phyloP scores from a whole-genome alignment of 2,797 vertebrate genomes.

The Silurus aristotelis region DNA sequence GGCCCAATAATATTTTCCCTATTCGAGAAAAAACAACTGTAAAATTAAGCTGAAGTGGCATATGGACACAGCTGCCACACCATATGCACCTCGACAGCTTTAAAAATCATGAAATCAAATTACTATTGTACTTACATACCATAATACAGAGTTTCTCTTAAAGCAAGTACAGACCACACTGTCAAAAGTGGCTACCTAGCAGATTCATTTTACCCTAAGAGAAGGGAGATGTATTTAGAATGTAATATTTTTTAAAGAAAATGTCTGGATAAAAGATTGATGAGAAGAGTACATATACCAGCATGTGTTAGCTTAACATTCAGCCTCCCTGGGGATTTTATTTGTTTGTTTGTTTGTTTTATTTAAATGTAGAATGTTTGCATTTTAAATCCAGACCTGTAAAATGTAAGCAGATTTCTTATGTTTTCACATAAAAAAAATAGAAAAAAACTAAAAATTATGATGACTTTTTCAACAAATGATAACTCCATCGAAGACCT shows the following conservation, averaged over 20 bases:
- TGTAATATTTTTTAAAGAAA: not conserved
- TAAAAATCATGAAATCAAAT: slow-evolving; percentile 28
- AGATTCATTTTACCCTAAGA: not conserved
- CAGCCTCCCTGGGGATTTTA: not conserved
- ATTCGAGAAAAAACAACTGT: not conserved
- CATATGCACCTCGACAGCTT: not conserved
- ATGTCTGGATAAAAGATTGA: not conserved
- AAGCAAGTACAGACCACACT: not conserved
- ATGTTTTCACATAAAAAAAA: not conserved
- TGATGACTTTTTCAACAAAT: not conserved
- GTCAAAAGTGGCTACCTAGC: not conserved
- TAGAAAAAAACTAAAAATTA: not conserved
- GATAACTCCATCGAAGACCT: not conserved
- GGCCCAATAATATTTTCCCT: not conserved
- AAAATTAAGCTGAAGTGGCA: not conserved
- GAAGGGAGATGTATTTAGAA: not conserved
- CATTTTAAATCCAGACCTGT: not conserved
- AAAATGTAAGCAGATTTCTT: not conserved
- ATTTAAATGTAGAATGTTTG: not conserved
- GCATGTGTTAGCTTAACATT: not conserved
- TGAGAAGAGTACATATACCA: not conserved
- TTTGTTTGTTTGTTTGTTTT: not conserved
- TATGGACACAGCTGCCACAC: not conserved
- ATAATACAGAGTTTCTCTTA: not conserved
- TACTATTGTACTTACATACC: not conserved